A percentile compares a stretch with the other conserved stretches of the same genome.
phyloP scores from a whole-genome alignment of 1,140 invertebrate species.

The Brachionus manjavacas region DNA sequence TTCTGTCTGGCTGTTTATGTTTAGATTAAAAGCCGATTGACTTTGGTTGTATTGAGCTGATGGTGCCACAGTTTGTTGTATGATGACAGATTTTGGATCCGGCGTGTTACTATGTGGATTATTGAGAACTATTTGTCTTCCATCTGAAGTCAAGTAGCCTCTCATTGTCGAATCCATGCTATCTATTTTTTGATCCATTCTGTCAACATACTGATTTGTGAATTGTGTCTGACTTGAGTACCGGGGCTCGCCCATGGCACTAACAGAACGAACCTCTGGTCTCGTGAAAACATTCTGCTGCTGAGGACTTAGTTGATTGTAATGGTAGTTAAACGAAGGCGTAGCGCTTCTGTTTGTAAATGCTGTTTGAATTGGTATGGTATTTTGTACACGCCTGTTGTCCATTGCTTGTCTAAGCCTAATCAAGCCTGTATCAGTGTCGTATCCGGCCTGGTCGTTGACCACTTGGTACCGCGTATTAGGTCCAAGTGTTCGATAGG shows the following conservation, averaged over 20 bases:
- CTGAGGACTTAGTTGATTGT: conserved; percentile 11
- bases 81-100: background rate
- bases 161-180: background rate
- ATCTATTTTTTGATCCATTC: background rate
- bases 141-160: conserved; percentile 6
- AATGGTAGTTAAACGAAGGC: conserved; percentile 33
- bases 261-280: background rate
- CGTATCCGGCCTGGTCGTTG: conserved; percentile 23
- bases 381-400: background rate
- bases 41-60: background rate
- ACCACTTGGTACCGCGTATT: conserved; percentile 20
- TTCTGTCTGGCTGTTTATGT: background rate
- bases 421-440: conserved; percentile 34
- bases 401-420: background rate
- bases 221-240: background rate
- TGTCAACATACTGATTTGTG: background rate
- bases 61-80: conserved; percentile 8
- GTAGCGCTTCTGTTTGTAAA: background rate
- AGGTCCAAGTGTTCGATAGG: conserved; percentile 13
- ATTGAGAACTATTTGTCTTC: background rate
- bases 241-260: background rate
- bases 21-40: conserved; percentile 28
- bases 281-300: background rate
- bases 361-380: conserved; percentile 24
- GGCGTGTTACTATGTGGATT: background rate